Evolutionary conservation across 1,140 invertebrate species (phyloP), one percentile per base, ranked within the genome.

Genomic region (Drosophila ananassae): DNA sequence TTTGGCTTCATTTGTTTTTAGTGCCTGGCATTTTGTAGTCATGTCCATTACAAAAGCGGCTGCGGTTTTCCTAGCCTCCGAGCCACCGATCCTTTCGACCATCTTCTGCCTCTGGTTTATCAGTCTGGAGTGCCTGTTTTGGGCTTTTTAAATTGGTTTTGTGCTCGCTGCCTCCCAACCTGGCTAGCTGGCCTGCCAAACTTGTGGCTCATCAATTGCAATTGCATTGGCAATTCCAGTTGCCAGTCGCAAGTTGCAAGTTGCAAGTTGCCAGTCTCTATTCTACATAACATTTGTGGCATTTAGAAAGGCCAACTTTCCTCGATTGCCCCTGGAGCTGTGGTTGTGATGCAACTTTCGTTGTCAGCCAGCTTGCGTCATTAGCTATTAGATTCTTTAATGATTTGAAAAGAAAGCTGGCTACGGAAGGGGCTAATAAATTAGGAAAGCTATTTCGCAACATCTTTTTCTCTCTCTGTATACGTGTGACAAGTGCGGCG

Each of bases 221-320:
- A 60, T 60, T 75, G 67, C 58, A 63, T 55, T 87, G 77, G 60
- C 67, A 75, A 81, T 64, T 64, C 60, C 84, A 85, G 64, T 77
- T 71, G 77, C 48, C 32, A 25, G 53, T 44, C 4, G 39, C 37
- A n/a, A 13, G 12, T 13, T 13, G 30, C 32, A 34, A 10, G 32
- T 34, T 34, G 32, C 32, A 8, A 13, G 39, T 41, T 41, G 39
- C 39, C 54, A 53, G 34, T 13, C 46, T 64, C 60, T 74, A 85
- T 85, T 85, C 82, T 85, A 85, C 82, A 85, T 87, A 87, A 73
- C 82, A 50, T 60, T 75, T 66, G 51, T 51, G 34, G 32, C 63
- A 75, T 76, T 77, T 87, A 87, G 82, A 85, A 85, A 85, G 82
- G 82, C 79, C 67, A 85, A 84, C 81, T 84, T 84, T 84, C 82